Base-by-base conservation (phyloP, 2,888 invertebrate species). In the Rambutsinella grinnellia region DNA sequence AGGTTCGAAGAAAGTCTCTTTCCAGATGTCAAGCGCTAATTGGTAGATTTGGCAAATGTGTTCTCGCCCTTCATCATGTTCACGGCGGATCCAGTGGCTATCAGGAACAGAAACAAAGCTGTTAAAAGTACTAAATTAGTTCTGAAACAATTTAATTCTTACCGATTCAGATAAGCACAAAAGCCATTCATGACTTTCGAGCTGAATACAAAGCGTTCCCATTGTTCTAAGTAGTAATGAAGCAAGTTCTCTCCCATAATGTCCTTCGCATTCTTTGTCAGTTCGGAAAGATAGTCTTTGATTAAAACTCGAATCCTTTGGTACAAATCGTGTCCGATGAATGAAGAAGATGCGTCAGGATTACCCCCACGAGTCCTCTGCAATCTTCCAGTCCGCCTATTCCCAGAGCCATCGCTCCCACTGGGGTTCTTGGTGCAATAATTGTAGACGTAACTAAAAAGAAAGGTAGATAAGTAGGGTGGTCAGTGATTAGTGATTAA, bases 121-220 rank as follows among this genome's bases (percentile, higher is more conserved):
- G 21, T 21, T 17, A 47, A 24, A 26, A 2, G 62, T 24, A 24
- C 3, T 17, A 51, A 1, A 49, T 2, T 62, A n/a, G n/a, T 47
- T 3, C 44, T 19, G 19, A 36, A 36, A 58, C 19, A 36, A 46
- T n/a, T n/a, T 8, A 36, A 36, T 36, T 17, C n/a, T n/a, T 68
- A 79, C 79, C 79, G 66, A 53, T 79, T 79, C 46, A 79, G 51
- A 60, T 79, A 79, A 3, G 72, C 65, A 54, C 76, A 79, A 49
- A 79, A 75, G 13, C 79, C 77, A n/a, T 79, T 79, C 72, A 79
- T 75, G n/a, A 78, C 75, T 68, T 79, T 77, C 0, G 79, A 77
- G 36, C 71, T 78, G 60, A 71, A 78, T 0, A 70, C 75, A 47
- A 67, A 79, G 0, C 76, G 67, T 23, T 71, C 68, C 79, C 79